Base-by-base conservation (phyloP, 2,797 vertebrate species). In the Thamnophis elegans region DNA sequence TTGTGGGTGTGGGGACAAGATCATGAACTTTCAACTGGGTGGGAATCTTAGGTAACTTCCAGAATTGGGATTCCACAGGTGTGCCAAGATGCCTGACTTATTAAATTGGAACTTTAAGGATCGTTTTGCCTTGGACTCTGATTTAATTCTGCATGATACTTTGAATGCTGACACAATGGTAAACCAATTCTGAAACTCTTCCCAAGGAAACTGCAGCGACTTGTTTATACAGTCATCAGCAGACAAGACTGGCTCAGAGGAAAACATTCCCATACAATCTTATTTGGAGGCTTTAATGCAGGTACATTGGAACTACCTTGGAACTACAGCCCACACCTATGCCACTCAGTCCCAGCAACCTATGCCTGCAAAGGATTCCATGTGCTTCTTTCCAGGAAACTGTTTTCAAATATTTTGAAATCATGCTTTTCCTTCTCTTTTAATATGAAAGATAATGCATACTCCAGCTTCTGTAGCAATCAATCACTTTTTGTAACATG, bases 381-480 rank as follows among this genome's bases (percentile, higher is more conserved):
- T 42, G 13, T 42, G 22, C 5, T 89, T 36, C 2, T 88, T 68
- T 51, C 4, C 4, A 82, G 54, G 26, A 32, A 10, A 94, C 25
- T 0, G 13, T 25, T 5, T 28, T 3, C 73, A 89, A 95, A 26
- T 2, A 28, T 22, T 93, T 90, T 90, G 53, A 93, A 13, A 54
- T 14, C 10, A n/a, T 56, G 12, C 96, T 96, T 97, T 95, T 95
- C 96, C 96, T 95, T 95, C 96, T 14, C 26, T 26, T 68, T 18
- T 36, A 95, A 92, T 36, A 94, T 60, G 3, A 42, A 92, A 92
- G 89, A 95, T 68, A 26, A 0, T 1, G 54, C 56, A 73, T 0
- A 51, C 89, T 13, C 56, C 65, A 53, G 87, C 93, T 53, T 0
- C 87, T 88, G 54, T 0, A 0, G 1, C 32, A 20, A 91, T 4